Percentiles rank a stretch among this genome's conserved stretches.
These are phyloP conservation scores for Prinia subflava DNA, from an alignment of 2,113 vertebrate species.

Conservation along the genomic window DNA sequence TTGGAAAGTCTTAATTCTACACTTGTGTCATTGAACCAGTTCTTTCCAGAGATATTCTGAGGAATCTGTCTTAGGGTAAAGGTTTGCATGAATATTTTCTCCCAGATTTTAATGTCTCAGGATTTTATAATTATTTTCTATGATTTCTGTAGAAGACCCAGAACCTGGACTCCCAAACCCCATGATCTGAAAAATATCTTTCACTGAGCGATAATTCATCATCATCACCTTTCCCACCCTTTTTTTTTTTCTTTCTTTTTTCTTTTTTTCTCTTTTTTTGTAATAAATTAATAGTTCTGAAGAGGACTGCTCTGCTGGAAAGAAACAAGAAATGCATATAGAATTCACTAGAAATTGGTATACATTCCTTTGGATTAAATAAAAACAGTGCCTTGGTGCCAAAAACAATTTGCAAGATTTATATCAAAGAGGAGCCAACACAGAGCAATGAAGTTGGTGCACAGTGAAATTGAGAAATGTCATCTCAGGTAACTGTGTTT, in stretches of 20 bases:
- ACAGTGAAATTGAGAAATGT: neutral
- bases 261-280: neutral
- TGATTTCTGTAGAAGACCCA: neutral
- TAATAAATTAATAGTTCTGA: neutral
- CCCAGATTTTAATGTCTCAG: neutral
- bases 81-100: neutral
- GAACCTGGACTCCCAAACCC: neutral
- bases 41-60: neutral
- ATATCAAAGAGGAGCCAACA: neutral
- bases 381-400: neutral
- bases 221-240: neutral
- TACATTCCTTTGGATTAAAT: neutral
- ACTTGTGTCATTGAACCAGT: neutral
- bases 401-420: rapidly evolving
- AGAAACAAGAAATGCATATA: neutral
- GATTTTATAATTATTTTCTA: neutral
- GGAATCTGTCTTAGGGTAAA: neutral
- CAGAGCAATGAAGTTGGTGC: neutral
- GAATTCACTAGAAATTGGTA: neutral
- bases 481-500: neutral
- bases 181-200: neutral
- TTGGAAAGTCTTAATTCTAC: neutral
- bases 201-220: neutral
- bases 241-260: no score
- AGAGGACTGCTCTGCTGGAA: neutral